Conservation (phyloP, 1,140 invertebrate genomes). For the Anthonomus grandis region DNA sequence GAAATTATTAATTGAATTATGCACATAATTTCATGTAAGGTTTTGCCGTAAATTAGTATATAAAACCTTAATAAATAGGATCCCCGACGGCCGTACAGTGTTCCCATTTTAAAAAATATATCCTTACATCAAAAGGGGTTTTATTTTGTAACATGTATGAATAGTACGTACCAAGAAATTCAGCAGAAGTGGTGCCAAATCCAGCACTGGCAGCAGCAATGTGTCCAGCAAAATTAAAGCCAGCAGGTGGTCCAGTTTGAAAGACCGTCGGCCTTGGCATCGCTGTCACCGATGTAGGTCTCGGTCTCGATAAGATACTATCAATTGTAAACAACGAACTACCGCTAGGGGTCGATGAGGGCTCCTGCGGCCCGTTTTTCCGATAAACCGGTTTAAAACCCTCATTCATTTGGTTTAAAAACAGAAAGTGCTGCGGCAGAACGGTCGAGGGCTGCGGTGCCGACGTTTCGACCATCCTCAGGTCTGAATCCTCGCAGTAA, state of each 20-base stretch:
- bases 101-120: no score
- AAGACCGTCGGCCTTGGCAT: constrained; percentile 46
- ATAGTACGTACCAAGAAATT: constrained; percentile 76
- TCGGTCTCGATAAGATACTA: constrained; percentile 66
- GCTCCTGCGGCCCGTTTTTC: constrained; percentile 13
- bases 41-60: no score
- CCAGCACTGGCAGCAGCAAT: constrained; percentile 56
- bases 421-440: constrained; percentile 37
- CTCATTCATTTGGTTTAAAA: constrained; percentile 40
- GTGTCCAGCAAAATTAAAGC: constrained; percentile 53
- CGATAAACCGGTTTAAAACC: constrained; percentile 44
- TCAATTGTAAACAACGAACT: constrained; percentile 75
- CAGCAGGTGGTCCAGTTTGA: constrained; percentile 49
- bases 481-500: constrained; percentile 40
- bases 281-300: constrained; percentile 46
- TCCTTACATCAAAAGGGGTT: no score
- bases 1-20: no score
- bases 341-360: constrained; percentile 52
- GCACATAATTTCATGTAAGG: no score
- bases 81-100: no score
- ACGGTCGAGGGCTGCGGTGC: constrained; percentile 20
- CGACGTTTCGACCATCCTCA: constrained; percentile 45
- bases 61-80: no score
- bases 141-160: no score
- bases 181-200: constrained; percentile 61